Evolutionary conservation across 2,113 vertebrate genomes (phyloP), one percentile per base, ranked within the genome.

Genomic region (Arvicanthis niloticus): DNA sequence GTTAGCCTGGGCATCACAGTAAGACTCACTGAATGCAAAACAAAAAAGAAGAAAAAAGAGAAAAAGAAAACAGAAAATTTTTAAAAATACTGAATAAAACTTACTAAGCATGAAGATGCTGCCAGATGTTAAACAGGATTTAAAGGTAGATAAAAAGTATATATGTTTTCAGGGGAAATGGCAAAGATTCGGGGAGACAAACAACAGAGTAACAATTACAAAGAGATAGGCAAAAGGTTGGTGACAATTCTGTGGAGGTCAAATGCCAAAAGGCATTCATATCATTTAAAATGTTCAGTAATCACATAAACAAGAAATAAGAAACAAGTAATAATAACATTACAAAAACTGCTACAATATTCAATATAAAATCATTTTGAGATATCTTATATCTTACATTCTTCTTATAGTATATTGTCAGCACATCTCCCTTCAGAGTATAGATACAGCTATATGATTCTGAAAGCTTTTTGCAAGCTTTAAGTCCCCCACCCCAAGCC

Each of bases 381-480:
- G 42, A 82, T 40, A 76, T n/a, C 51, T 88, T 70, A 48, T 3
- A 76, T 17, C 51, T 82, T 76, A 56, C 4, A 65, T 40, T 80
- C 3, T 67, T 88, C 68, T 75, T 40, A 37, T 72, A 78, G 5
- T 84, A 42, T 48, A 81, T 29, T 51, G 40, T 53, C 0, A 78
- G 42, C 37, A 70, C 7, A 77, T 29, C n/a, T 85, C 37, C 51
- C 17, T n/a, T 40, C 78, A 75, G 80, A 70, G 11, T 7, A 29
- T 68, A 92, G 8, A 68, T 51, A 45, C 51, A 91, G 53, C 31
- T 73, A 22, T 45, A 92, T 89, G 24, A 91, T 24, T 82, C 3
- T 96, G 37, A 96, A 76, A 90, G 56, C 31, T 72, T 91, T 94
- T 67, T 81, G 9, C 90, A 93, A 72, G 40, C 9, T 82, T 91